Evolutionary conservation across 1,140 invertebrate genomes (phyloP).

Genomic region (Bombus huntii): DNA sequence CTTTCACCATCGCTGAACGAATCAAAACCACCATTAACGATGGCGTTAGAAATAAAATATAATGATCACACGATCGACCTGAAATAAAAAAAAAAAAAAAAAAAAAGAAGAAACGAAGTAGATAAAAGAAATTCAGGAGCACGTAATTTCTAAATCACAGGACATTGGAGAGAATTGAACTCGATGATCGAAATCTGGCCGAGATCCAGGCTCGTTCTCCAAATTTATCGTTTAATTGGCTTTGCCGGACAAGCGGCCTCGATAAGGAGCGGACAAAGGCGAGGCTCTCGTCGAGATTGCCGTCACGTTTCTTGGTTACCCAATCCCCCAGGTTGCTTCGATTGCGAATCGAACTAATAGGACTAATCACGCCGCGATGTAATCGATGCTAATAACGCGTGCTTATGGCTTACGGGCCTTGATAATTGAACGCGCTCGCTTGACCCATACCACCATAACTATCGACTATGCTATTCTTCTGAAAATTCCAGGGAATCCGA

Average conservation of each 20-base stretch:
- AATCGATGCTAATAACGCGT: slow-evolving; percentile 48
- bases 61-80: neutral
- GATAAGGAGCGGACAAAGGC: slow-evolving; percentile 61
- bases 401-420: neutral
- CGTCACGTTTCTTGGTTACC: slow-evolving; percentile 58
- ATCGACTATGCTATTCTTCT: neutral
- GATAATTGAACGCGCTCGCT: neutral
- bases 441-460: neutral
- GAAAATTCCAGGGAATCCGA: too few relatives aligned
- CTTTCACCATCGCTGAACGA: neutral
- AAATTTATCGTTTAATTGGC: slow-evolving; percentile 68
- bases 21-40: neutral
- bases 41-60: neutral
- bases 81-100: neutral
- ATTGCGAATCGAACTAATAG: slow-evolving; percentile 44
- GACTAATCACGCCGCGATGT: slow-evolving; percentile 38
- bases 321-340: neutral
- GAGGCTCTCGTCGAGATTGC: slow-evolving; percentile 56
- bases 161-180: neutral
- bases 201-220: slow-evolving; percentile 47
- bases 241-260: slow-evolving; percentile 53
- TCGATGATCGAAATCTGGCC: slow-evolving; percentile 48
- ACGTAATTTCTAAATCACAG: neutral
- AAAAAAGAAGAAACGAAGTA: neutral
- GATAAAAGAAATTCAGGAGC: neutral